phyloP scores from a whole-genome alignment of 2,797 vertebrate species.

The Sternarchorhynchus goeldii region DNA sequence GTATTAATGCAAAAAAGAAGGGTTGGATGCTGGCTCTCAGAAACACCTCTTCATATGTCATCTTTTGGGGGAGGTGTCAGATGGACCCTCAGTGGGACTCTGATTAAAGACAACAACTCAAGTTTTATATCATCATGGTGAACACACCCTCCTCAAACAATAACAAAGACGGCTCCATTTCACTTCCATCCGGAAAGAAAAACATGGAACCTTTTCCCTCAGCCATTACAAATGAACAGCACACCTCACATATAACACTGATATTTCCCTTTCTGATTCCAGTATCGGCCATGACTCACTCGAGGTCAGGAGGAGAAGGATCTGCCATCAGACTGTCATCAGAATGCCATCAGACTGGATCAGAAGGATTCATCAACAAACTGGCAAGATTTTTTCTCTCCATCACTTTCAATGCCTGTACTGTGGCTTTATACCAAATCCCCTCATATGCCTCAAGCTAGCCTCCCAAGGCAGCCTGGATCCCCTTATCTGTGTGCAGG shows the following conservation, averaged over 20 bases:
- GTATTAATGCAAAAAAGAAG: slow-evolving; percentile 56
- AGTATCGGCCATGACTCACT: slow-evolving; percentile 62
- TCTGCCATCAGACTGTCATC: slow-evolving; percentile 54
- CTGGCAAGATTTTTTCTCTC: slow-evolving; percentile 36
- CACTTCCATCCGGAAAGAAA: slow-evolving; percentile 69
- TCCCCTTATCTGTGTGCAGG: slow-evolving; percentile 13
- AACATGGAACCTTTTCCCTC: slow-evolving; percentile 64
- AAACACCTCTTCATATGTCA: slow-evolving; percentile 55
- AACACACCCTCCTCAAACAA: slow-evolving; percentile 72
- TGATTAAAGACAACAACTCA: slow-evolving; percentile 67
- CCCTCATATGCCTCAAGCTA: neutral
- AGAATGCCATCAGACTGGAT: slow-evolving; percentile 4
- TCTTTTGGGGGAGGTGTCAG: slow-evolving; percentile 55
- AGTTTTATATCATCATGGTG: slow-evolving; percentile 56
- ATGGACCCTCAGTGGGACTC: slow-evolving; percentile 64
- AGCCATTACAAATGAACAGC: slow-evolving; percentile 58
- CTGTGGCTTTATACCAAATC: slow-evolving; percentile 16
- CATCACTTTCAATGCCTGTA: slow-evolving; percentile 28
- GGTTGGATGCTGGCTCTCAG: slow-evolving; percentile 49
- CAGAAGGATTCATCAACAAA: slow-evolving; percentile 50
- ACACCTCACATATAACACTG: slow-evolving; percentile 58
- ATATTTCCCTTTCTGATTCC: slow-evolving; percentile 69
- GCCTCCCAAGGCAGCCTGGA: slow-evolving; percentile 6
- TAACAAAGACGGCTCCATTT: slow-evolving; percentile 67
- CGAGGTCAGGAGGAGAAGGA: slow-evolving; percentile 44